These are phyloP conservation scores for Dryobota labecula DNA, from an alignment of 2,888 invertebrate genomes.

Conservation along the genomic window DNA sequence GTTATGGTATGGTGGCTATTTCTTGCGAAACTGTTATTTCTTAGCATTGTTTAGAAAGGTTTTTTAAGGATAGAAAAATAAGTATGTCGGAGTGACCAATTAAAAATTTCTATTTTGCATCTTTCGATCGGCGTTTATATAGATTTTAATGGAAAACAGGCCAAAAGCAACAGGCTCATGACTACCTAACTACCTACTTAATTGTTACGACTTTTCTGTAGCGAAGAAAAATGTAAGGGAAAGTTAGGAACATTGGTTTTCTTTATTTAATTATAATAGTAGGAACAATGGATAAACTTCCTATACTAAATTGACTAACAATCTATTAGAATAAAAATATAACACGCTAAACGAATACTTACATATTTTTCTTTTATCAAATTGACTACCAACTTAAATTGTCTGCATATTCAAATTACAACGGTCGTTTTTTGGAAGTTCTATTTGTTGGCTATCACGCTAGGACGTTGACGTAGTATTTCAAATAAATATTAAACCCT, in stretches of 20 bases:
- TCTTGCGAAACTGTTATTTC: neutral
- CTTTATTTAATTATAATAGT: too few relatives aligned
- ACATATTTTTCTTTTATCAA: too few relatives aligned
- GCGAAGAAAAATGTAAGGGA: neutral
- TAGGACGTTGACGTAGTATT: neutral
- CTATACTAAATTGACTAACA: too few relatives aligned
- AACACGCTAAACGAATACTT: too few relatives aligned
- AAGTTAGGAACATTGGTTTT: too few relatives aligned
- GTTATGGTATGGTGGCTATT: neutral
- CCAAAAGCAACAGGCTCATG: neutral
- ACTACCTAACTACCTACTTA: too few relatives aligned
- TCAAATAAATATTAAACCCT: neutral
- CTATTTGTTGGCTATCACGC: neutral
- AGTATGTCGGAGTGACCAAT: too few relatives aligned
- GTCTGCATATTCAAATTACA: neutral
- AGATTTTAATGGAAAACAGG: neutral
- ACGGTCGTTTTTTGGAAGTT: neutral
- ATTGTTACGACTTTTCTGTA: neutral
- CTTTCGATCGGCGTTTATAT: neutral
- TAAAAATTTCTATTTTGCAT: too few relatives aligned
- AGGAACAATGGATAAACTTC: too few relatives aligned
- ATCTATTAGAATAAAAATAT: too few relatives aligned
- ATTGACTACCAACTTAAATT: neutral
- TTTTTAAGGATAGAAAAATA: neutral
- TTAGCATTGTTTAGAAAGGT: neutral